Percentiles rank a stretch among this genome's conserved stretches.
phyloP scores from a whole-genome alignment of 2,888 invertebrate genomes.

The Anthophora plumipes region DNA sequence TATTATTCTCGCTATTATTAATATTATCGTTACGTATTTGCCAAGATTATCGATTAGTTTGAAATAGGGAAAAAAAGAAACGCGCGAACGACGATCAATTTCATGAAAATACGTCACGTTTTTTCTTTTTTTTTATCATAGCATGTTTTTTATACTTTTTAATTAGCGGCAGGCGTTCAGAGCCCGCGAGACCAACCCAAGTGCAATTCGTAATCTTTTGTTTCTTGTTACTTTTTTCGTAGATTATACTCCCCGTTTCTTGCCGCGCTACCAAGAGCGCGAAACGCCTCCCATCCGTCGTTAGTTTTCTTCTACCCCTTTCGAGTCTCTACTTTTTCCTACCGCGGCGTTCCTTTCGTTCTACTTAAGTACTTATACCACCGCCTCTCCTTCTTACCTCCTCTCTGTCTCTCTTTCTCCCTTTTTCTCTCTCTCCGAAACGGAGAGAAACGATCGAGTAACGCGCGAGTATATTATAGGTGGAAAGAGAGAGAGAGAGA shows the following conservation, averaged over 20 bases:
- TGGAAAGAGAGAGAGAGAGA: neutral
- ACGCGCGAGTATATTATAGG: neutral
- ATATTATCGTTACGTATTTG: constrained; percentile 22
- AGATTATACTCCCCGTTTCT: constrained; percentile 21
- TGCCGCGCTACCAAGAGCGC: constrained; percentile 6
- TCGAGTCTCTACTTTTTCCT: constrained; percentile 12
- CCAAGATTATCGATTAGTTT: constrained; percentile 30
- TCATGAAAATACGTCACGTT: constrained; percentile 6
- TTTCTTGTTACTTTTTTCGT: constrained; percentile 41
- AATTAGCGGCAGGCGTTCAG: constrained; percentile 25
- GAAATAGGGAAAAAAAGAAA: constrained; percentile 11
- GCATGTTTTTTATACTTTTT: constrained; percentile 14
- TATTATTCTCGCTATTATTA: constrained; percentile 29
- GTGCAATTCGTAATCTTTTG: constrained; percentile 58
- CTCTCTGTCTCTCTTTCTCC: too few species aligned
- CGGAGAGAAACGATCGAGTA: constrained; percentile 24
- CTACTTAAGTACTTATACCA: constrained; percentile 46
- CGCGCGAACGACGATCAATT: constrained; percentile 26
- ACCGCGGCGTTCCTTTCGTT: constrained; percentile 24
- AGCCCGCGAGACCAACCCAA: constrained; percentile 37
- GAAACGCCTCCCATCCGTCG: constrained; percentile 49
- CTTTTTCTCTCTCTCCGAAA: neutral
- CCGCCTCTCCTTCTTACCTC: too few species aligned
- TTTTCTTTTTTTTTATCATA: neutral
- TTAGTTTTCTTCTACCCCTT: constrained; percentile 28